A percentile compares a stretch with the other conserved stretches of the same genome.
Evolutionary conservation across 2,113 vertebrate species (phyloP).

Genomic region (Gallinago jamesoni): DNA sequence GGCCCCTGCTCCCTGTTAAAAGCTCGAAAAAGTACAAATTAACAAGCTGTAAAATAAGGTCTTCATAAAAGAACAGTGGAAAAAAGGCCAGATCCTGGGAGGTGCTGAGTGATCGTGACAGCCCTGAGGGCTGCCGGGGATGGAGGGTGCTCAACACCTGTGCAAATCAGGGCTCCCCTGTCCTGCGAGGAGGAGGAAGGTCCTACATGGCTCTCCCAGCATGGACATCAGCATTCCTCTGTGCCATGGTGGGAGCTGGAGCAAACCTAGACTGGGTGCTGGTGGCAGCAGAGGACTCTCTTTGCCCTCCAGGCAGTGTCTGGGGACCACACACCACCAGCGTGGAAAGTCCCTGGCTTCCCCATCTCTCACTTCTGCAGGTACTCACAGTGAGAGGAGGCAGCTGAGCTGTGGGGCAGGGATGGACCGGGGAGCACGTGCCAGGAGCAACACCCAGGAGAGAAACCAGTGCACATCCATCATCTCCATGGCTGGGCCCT

Average conservation of each 20-base stretch:
- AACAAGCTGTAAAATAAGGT: slow-evolving; percentile 49
- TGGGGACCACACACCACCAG: no score
- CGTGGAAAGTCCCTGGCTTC: background rate
- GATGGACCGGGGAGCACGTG: rapidly evolving
- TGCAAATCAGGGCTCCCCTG: background rate
- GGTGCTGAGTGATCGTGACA: slow-evolving; percentile 23
- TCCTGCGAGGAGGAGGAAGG: background rate
- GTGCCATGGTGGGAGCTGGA: background rate
- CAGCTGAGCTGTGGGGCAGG: background rate
- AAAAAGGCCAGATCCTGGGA: slow-evolving; percentile 45
- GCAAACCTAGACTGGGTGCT: background rate
- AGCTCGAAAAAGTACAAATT: slow-evolving; percentile 59
- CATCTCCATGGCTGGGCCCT: background rate
- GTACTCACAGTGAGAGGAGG: background rate
- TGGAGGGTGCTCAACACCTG: slow-evolving; percentile 19
- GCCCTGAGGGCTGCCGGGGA: background rate
- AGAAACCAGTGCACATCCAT: background rate
- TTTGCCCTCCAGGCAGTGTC: background rate
- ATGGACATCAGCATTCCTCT: background rate
- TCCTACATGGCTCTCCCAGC: rapidly evolving
- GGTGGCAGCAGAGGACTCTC: background rate
- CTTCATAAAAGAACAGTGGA: slow-evolving; percentile 39
- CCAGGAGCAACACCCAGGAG: background rate
- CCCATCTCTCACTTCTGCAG: background rate
- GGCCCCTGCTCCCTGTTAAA: slow-evolving; percentile 60